These are phyloP conservation scores for Allobates femoralis DNA, from an alignment of 2,797 vertebrate species.

Conservation along the genomic window DNA sequence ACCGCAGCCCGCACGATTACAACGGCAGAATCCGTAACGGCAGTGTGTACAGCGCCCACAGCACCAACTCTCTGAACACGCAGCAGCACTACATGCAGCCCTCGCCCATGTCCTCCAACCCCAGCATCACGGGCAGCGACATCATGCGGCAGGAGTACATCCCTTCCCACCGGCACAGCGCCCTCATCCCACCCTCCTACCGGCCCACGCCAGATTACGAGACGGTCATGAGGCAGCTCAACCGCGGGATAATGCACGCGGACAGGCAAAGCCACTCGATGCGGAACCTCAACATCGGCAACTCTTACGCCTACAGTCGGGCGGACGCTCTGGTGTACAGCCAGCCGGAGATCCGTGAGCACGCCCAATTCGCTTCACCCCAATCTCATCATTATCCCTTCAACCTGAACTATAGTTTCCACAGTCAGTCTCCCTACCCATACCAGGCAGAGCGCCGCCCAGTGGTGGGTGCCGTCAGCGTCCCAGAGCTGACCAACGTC, in stretches of 20 bases:
- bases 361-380: conserved; percentile 74
- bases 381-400: conserved; percentile 86
- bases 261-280: conserved; percentile 94
- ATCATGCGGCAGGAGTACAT: conserved; percentile 89
- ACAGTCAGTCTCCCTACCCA: conserved; percentile 88
- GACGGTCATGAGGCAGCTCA: conserved; percentile 96
- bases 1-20: conserved; percentile 89
- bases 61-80: conserved; percentile 95
- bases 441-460: conserved; percentile 88
- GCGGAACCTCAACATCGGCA: conserved; percentile 93
- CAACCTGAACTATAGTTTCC: conserved; percentile 92
- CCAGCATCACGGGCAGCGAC: conserved; percentile 94
- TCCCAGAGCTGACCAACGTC: conserved; percentile 95
- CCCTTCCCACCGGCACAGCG: conserved; percentile 91
- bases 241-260: conserved; percentile 80
- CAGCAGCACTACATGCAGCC: conserved; percentile 93
- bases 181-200: conserved; percentile 94
- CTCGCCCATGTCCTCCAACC: conserved; percentile 96
- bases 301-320: conserved; percentile 92
- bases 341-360: conserved; percentile 96
- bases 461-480: conserved; percentile 93
- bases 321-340: conserved; percentile 96
- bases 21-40: conserved; percentile 88
- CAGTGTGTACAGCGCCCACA: conserved; percentile 97
- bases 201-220: conserved; percentile 97